Conservation (phyloP, 2,113 vertebrate genomes). For the Symphodus melops region DNA sequence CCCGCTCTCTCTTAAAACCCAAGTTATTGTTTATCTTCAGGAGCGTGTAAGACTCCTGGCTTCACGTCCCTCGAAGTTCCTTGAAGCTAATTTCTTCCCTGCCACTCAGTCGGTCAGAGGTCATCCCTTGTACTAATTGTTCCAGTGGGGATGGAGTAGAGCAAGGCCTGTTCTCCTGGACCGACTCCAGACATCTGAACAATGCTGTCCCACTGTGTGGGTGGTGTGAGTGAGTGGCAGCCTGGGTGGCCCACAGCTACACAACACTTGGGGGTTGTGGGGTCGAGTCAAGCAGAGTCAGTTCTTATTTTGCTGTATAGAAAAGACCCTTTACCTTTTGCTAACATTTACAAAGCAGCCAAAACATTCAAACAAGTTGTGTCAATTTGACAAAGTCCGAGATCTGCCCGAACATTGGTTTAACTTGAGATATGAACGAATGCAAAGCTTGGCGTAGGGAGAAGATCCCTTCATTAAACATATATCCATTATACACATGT, state of each 20-base stretch:
- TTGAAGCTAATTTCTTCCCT: slow-evolving; percentile 58
- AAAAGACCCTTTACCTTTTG: slow-evolving; percentile 32
- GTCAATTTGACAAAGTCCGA: neutral
- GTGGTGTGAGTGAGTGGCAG: slow-evolving; percentile 40
- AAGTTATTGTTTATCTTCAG: slow-evolving; percentile 41
- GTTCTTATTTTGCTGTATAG: slow-evolving; percentile 32
- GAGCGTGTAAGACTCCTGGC: slow-evolving; percentile 41
- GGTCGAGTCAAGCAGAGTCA: slow-evolving; percentile 41
- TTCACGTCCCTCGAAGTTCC: slow-evolving; percentile 41
- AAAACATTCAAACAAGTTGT: slow-evolving; percentile 4
- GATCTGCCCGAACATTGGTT: neutral
- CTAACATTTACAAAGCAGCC: slow-evolving; percentile 37
- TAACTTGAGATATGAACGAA: slow-evolving; percentile 1
- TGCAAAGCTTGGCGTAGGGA: neutral
- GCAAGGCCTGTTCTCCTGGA: slow-evolving; percentile 59
- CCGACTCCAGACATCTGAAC: slow-evolving; percentile 56
- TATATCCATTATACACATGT: neutral
- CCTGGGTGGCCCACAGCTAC: slow-evolving; percentile 66
- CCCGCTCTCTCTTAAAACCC: slow-evolving; percentile 36
- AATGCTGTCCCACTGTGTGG: slow-evolving; percentile 48
- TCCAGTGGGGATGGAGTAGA: slow-evolving; percentile 58
- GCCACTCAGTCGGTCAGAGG: slow-evolving; percentile 59
- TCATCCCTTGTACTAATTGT: slow-evolving; percentile 64
- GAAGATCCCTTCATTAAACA: neutral
- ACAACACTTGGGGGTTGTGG: neutral